Evolutionary conservation across 2,113 vertebrate genomes (phyloP).

Genomic region (Caracal caracal): DNA sequence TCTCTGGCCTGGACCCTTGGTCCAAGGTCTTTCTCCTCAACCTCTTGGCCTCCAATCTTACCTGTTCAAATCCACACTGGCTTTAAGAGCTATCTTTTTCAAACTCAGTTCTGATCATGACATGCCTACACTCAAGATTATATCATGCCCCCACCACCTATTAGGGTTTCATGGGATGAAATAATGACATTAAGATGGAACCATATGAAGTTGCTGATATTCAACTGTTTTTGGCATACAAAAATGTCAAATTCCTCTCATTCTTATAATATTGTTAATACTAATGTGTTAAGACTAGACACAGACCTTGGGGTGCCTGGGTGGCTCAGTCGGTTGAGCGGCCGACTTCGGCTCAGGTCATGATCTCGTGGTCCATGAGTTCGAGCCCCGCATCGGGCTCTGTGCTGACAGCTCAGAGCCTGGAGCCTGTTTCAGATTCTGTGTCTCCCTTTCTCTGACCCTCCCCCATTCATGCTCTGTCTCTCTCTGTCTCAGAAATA

Average conservation of each 20-base stretch:
- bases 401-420: no score
- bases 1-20: not conserved
- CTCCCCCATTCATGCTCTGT: no score
- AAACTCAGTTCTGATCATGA: slow-evolving; percentile 33
- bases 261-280: slow-evolving; percentile 8
- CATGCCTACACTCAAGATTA: not conserved
- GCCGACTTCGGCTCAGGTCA: no score
- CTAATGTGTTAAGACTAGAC: not conserved
- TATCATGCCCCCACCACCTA: not conserved
- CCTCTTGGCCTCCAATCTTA: not conserved
- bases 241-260: not conserved
- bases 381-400: no score
- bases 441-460: no score
- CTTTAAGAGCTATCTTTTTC: slow-evolving; percentile 5
- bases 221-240: not conserved
- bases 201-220: not conserved
- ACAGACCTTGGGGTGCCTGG: not conserved
- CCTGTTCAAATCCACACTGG: not conserved
- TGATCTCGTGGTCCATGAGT: no score
- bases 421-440: no score
- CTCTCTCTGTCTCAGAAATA: no score
- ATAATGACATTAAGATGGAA: slow-evolving; percentile 5
- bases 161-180: not conserved
- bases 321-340: no score
- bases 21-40: not conserved